Evolutionary conservation across 1,140 invertebrate species (phyloP).

Genomic region (Saxidomus purpurata): DNA sequence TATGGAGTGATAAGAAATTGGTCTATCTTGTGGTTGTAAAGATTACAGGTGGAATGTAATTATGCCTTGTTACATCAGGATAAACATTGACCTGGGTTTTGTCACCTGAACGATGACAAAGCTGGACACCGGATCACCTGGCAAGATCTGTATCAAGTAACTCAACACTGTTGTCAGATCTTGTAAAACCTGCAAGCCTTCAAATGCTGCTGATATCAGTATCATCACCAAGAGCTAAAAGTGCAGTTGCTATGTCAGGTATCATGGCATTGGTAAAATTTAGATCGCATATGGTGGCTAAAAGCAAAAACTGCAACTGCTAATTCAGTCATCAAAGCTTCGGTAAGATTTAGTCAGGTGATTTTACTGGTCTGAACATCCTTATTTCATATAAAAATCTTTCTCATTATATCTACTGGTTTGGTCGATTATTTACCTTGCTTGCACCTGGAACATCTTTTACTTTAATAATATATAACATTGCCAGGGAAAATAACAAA

Average conservation of each 20-base stretch:
- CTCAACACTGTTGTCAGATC: not conserved
- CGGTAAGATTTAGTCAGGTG: too few species aligned
- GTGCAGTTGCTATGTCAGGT: too few species aligned
- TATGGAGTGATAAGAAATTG: slow-evolving; percentile 15
- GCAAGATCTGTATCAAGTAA: not conserved
- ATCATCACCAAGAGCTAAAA: too few species aligned
- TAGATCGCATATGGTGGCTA: too few species aligned
- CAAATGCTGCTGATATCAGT: too few species aligned
- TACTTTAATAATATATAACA: slow-evolving; percentile 1
- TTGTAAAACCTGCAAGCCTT: too few species aligned
- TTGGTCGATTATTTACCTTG: not conserved
- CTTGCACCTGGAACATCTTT: not conserved
- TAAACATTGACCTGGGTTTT: slow-evolving; percentile 16
- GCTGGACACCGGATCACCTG: not conserved
- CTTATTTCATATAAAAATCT: too few species aligned
- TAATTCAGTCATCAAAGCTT: too few species aligned
- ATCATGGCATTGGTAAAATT: too few species aligned
- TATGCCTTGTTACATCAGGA: slow-evolving; percentile 10
- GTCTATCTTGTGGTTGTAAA: not conserved
- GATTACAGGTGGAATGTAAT: slow-evolving; percentile 17
- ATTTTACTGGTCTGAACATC: too few species aligned
- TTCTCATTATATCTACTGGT: not conserved
- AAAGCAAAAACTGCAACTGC: too few species aligned
- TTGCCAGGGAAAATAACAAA: slow-evolving; percentile 20
- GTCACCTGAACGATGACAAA: slow-evolving; percentile 7